A percentile compares a stretch with the other conserved stretches of the same genome.
phyloP scores from a whole-genome alignment of 2,888 invertebrate species.

The Antitype chi region DNA sequence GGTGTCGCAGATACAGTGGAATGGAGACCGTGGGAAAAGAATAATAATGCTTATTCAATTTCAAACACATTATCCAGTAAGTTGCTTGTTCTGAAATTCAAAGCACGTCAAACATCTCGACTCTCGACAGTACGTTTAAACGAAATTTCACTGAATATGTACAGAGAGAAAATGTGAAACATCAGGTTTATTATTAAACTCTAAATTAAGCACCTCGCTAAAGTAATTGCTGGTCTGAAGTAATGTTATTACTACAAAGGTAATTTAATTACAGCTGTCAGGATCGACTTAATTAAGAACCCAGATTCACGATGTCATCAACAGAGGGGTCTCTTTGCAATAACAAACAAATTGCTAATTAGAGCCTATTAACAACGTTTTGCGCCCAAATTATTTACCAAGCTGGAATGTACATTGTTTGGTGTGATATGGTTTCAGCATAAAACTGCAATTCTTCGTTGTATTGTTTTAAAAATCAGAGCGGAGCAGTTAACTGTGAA shows the following conservation, averaged over 20 bases:
- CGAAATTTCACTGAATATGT: slow-evolving; percentile 23
- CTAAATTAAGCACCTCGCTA: slow-evolving; percentile 55
- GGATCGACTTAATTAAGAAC: slow-evolving; percentile 59
- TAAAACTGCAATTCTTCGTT: slow-evolving; percentile 40
- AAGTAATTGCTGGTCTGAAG: slow-evolving; percentile 58
- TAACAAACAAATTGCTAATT: slow-evolving; percentile 47
- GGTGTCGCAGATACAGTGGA: not conserved
- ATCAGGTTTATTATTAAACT: slow-evolving; percentile 56
- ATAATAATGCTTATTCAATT: not conserved
- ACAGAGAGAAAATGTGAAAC: slow-evolving; percentile 40
- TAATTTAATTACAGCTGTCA: slow-evolving; percentile 62
- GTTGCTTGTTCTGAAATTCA: slow-evolving; percentile 19
- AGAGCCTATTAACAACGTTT: slow-evolving; percentile 30
- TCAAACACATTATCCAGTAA: not conserved
- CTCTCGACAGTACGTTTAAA: slow-evolving; percentile 21
- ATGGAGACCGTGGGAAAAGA: not conserved
- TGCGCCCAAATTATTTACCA: slow-evolving; percentile 25
- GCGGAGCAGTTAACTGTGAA: slow-evolving; percentile 73
- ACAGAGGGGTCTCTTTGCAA: slow-evolving; percentile 47
- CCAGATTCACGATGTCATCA: slow-evolving; percentile 54
- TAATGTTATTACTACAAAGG: slow-evolving; percentile 60
- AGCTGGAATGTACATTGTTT: slow-evolving; percentile 11
- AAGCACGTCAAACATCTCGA: slow-evolving; percentile 15
- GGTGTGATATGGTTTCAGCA: slow-evolving; percentile 14
- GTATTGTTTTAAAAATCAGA: slow-evolving; percentile 79